These are phyloP conservation scores for Lutraria lutraria DNA, from an alignment of 2,888 invertebrate species.

Conservation along the genomic window DNA sequence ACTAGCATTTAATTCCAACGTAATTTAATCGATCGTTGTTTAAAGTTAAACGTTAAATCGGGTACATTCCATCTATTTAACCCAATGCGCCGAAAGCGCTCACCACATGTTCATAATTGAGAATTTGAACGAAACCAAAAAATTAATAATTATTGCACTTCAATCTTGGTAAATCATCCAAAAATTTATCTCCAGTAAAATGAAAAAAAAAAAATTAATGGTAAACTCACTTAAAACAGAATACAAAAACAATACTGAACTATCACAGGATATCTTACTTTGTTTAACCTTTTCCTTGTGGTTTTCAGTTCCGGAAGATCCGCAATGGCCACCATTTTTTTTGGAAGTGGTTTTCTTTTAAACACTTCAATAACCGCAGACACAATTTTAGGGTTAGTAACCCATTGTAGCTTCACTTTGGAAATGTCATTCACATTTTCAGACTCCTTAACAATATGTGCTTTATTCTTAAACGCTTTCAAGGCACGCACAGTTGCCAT, in stretches of 20 bases:
- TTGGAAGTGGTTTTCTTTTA: conserved; percentile 12
- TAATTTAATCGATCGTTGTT: too few species aligned
- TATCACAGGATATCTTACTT: conserved; percentile 27
- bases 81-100: too few species aligned
- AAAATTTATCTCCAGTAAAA: too few species aligned
- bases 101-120: too few species aligned
- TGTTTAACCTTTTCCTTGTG: conserved; percentile 1
- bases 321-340: conserved; percentile 21
- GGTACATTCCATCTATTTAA: too few species aligned
- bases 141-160: too few species aligned
- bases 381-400: conserved; percentile 57
- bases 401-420: conserved; percentile 61
- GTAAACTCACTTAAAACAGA: neutral
- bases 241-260: neutral
- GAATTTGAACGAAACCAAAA: too few species aligned
- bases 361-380: conserved; percentile 57
- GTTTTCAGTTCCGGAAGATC: neutral
- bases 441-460: neutral
- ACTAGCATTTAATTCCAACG: too few species aligned
- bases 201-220: too few species aligned
- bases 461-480: conserved; percentile 32
- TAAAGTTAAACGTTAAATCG: too few species aligned
- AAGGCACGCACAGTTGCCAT: conserved; percentile 21
- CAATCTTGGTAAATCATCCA: too few species aligned
- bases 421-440: conserved; percentile 27